phyloP scores from a whole-genome alignment of 2,888 invertebrate genomes.

The Nomada fabriciana region DNA sequence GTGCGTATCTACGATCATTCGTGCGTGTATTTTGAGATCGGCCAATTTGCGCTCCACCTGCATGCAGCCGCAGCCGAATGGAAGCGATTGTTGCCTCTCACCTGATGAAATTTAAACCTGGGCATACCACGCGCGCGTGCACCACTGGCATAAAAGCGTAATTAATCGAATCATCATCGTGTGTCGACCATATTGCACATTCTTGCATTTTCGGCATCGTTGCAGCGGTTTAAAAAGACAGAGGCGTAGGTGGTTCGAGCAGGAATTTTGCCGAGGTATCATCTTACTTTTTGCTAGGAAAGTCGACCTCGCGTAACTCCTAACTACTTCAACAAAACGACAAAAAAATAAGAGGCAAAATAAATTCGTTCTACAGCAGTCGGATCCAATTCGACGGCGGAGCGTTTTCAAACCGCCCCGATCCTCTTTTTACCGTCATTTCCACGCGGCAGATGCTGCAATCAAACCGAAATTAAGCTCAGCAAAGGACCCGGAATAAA shows the following conservation, averaged over 20 bases:
- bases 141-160: not conserved
- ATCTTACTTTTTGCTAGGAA: no score
- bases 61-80: constrained; percentile 15
- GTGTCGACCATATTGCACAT: constrained; percentile 27
- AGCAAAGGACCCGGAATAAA: constrained; percentile 35
- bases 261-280: no score
- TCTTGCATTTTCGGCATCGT: not conserved
- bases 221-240: not conserved
- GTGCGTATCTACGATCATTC: constrained; percentile 40
- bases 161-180: constrained; percentile 42
- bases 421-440: constrained; percentile 19
- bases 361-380: no score
- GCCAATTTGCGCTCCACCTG: constrained; percentile 63
- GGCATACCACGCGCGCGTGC: constrained; percentile 27
- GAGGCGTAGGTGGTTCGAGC: not conserved
- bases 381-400: no score
- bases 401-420: constrained; percentile 8
- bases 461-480: constrained; percentile 54
- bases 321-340: no score
- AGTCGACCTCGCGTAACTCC: no score
- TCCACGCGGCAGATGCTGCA: constrained; percentile 50
- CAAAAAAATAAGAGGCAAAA: no score
- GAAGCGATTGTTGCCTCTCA: constrained; percentile 5
- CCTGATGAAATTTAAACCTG: constrained; percentile 43
- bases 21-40: constrained; percentile 30